Conservation (phyloP, 2,113 vertebrate species). For the Myiozetetes cayanensis region DNA sequence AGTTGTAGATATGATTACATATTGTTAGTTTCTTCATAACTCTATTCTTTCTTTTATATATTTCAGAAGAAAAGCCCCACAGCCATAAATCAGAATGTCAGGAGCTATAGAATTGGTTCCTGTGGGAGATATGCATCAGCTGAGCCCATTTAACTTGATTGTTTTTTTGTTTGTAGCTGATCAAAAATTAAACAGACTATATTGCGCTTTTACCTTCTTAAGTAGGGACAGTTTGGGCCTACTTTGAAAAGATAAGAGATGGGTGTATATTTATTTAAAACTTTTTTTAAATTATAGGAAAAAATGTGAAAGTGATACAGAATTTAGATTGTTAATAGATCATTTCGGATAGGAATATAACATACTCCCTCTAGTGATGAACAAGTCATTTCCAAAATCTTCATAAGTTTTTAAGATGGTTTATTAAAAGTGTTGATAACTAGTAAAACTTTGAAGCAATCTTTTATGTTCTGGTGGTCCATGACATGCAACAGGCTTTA, state of each 20-base stretch:
- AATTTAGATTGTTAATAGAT: background rate
- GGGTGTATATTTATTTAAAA: background rate
- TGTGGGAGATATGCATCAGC: background rate
- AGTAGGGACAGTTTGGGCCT: background rate
- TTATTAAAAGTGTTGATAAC: background rate
- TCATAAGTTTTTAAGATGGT: background rate
- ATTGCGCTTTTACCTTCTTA: background rate
- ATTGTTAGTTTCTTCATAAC: background rate
- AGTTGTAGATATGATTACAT: background rate
- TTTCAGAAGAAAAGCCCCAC: background rate
- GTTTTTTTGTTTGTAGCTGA: background rate
- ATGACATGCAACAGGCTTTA: background rate
- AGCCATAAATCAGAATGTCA: background rate
- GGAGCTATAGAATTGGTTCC: background rate
- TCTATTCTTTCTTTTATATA: background rate
- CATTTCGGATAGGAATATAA: background rate
- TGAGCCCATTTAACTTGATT: background rate
- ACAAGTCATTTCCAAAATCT: background rate
- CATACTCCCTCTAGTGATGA: background rate
- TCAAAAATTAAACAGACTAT: background rate
- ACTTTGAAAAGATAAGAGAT: background rate
- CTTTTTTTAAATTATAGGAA: background rate
- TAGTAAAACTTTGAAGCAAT: background rate
- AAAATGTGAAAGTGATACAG: background rate
- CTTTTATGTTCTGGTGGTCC: background rate